Conservation (phyloP, 2,113 vertebrate species). For the Natator depressus region DNA sequence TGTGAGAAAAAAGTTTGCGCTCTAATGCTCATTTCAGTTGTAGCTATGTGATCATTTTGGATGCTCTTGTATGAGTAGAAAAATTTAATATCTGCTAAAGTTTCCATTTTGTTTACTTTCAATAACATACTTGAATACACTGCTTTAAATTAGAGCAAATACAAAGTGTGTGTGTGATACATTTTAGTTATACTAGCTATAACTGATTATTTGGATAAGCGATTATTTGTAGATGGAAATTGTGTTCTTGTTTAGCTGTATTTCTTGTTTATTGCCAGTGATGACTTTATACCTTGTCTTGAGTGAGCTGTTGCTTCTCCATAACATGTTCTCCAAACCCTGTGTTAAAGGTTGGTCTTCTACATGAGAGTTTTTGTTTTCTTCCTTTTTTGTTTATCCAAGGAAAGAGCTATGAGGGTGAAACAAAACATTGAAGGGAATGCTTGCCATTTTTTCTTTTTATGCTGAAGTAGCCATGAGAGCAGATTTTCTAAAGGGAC, state of each 20-base stretch:
- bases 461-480: not conserved
- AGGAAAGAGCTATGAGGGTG: not conserved
- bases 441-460: not conserved
- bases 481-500: not conserved
- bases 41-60: not conserved
- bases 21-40: not conserved
- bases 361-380: no score
- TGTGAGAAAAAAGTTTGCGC: accelerated
- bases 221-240: accelerated
- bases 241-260: not conserved
- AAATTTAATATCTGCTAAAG: not conserved
- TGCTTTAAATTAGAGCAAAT: not conserved
- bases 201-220: not conserved
- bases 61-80: not conserved
- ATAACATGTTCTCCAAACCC: not conserved
- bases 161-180: not conserved
- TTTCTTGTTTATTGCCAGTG: not conserved
- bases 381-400: not conserved
- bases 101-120: not conserved
- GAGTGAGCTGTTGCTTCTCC: accelerated
- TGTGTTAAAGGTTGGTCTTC: accelerated
- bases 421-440: not conserved
- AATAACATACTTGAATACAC: not conserved
- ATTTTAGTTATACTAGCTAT: not conserved
- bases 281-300: not conserved